These are phyloP conservation scores for Mobula birostris DNA, from an alignment of 2,113 vertebrate species.

Conservation along the genomic window DNA sequence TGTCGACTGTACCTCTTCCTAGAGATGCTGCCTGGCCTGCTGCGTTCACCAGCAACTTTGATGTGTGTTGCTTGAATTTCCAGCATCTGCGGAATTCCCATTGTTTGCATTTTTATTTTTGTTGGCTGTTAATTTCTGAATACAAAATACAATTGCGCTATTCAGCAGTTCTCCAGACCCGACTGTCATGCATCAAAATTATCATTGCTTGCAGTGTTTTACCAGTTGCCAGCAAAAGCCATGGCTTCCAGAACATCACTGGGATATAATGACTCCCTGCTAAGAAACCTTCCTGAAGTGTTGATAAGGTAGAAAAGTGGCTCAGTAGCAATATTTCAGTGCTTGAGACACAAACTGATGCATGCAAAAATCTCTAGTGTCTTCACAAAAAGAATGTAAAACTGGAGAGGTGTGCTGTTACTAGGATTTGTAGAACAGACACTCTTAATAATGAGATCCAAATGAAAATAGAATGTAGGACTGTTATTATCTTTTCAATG, in stretches of 20 bases:
- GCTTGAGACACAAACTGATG: background rate
- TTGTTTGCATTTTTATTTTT: too few relatives aligned
- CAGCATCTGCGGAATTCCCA: too few relatives aligned
- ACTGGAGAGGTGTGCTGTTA: background rate
- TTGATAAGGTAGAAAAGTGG: background rate
- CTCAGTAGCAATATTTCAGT: background rate
- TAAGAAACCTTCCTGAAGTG: background rate
- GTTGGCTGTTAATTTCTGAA: background rate
- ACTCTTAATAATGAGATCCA: background rate
- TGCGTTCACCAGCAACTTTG: too few relatives aligned
- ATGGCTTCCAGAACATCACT: background rate
- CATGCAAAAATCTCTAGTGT: background rate
- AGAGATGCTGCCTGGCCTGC: too few relatives aligned
- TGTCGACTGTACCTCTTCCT: too few relatives aligned
- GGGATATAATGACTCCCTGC: background rate
- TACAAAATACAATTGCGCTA: background rate
- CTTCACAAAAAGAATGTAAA: background rate
- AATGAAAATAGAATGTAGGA: background rate
- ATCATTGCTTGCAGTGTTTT: background rate
- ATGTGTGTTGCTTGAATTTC: too few relatives aligned
- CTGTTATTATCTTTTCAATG: slow-evolving; percentile 28
- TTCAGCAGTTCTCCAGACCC: background rate
- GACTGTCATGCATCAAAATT: background rate
- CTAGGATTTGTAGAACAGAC: slow-evolving; percentile 12
- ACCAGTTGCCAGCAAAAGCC: background rate